Conservation (phyloP, 2,113 vertebrate species). For the Progne subis region DNA sequence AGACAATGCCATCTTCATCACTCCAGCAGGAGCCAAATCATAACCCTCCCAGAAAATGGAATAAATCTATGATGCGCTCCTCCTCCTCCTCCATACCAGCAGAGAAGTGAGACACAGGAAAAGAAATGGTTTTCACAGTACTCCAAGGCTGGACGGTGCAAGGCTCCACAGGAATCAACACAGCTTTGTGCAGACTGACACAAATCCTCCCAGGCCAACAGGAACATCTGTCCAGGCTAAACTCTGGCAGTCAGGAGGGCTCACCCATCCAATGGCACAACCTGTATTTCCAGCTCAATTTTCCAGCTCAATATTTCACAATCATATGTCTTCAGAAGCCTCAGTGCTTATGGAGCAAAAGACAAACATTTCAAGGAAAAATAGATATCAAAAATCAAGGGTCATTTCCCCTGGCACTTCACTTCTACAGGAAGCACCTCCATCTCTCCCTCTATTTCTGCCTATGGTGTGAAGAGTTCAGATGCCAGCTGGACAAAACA, state of each 20-base stretch:
- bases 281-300: not conserved
- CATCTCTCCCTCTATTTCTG: not conserved
- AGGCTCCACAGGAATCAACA: rapidly evolving
- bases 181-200: not conserved
- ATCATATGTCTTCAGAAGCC: not conserved
- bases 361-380: not conserved
- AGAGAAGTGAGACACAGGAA: not conserved
- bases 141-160: not conserved
- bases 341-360: rapidly evolving
- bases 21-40: rapidly evolving
- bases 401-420: not conserved
- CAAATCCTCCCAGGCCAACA: not conserved
- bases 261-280: rapidly evolving
- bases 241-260: not conserved
- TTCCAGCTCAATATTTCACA: not conserved
- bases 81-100: not conserved
- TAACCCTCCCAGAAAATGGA: not conserved
- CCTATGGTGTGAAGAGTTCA: not conserved
- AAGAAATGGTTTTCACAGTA: not conserved
- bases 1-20: not conserved
- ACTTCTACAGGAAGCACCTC: not conserved
- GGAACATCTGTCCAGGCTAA: not conserved
- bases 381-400: not conserved
- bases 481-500: not conserved
- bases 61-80: not conserved